Evolutionary conservation across 1,140 invertebrate genomes (phyloP).

Genomic region (Pseudomyrmex concolor): DNA sequence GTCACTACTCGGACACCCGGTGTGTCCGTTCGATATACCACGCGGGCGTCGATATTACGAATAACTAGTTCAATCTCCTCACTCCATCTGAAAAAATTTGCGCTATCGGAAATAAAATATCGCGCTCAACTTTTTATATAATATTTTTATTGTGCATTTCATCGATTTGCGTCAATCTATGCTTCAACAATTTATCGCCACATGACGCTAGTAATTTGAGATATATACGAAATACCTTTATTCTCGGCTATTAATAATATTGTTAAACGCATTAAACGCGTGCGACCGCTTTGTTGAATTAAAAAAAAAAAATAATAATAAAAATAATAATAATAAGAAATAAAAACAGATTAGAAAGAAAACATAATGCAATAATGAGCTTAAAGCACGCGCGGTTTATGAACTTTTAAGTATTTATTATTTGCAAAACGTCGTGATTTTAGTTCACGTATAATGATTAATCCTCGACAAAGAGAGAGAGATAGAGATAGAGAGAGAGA

Average conservation of each 20-base stretch:
- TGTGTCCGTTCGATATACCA: slow-evolving; percentile 48
- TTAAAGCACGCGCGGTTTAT: slow-evolving; percentile 34
- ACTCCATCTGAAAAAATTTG: slow-evolving; percentile 59
- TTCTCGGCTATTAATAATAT: slow-evolving; percentile 53
- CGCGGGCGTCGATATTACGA: slow-evolving; percentile 58
- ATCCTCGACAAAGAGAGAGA: slow-evolving; percentile 35
- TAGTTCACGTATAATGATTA: slow-evolving; percentile 53
- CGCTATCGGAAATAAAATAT: slow-evolving; percentile 61
- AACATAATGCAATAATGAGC: slow-evolving; percentile 52
- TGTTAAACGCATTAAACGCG: slow-evolving; percentile 50
- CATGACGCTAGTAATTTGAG: slow-evolving; percentile 57
- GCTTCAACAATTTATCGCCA: slow-evolving; percentile 54
- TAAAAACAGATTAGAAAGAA: not conserved
- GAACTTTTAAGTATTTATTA: slow-evolving; percentile 62
- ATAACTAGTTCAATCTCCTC: slow-evolving; percentile 61
- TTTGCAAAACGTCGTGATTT: slow-evolving; percentile 56
- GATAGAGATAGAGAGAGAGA: too few relatives aligned
- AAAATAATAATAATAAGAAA: not conserved
- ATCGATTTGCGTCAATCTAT: slow-evolving; percentile 59
- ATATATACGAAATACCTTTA: slow-evolving; percentile 54
- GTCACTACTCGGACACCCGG: slow-evolving; percentile 32
- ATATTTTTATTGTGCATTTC: slow-evolving; percentile 61
- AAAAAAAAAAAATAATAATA: not conserved
- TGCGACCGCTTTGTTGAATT: slow-evolving; percentile 31
- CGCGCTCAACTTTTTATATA: slow-evolving; percentile 55